phyloP scores from a whole-genome alignment of 2,113 vertebrate species.

The Pollimyrus isidori region DNA sequence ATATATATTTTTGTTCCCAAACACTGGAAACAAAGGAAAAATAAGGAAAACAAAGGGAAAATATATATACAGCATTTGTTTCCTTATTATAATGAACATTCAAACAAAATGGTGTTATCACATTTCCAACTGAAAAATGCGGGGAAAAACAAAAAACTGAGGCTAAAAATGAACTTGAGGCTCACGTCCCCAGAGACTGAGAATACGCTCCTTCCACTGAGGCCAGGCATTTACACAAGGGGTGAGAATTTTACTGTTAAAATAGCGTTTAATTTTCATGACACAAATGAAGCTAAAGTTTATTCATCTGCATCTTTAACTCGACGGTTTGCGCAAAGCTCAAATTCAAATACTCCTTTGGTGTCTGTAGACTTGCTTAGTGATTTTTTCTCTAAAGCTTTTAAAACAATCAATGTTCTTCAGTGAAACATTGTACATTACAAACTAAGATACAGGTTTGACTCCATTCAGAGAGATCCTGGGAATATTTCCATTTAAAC shows the following conservation, averaged over 20 bases:
- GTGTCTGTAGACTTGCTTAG: constrained; percentile 30
- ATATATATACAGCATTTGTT: constrained; percentile 67
- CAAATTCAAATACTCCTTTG: constrained; percentile 39
- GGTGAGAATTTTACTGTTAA: constrained; percentile 18
- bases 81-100: constrained; percentile 61
- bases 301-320: neutral
- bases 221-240: constrained; percentile 1
- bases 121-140: constrained; percentile 43
- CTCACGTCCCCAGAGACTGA: neutral
- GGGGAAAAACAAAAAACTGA: constrained; percentile 23
- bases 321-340: constrained; percentile 10
- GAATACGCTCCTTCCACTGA: constrained; percentile 22
- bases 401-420: constrained; percentile 7
- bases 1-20: constrained; percentile 67
- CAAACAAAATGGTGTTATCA: constrained; percentile 55
- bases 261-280: neutral
- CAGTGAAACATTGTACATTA: neutral
- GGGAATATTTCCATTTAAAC: constrained; percentile 2
- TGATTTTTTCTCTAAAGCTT: constrained; percentile 6
- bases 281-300: neutral
- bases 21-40: constrained; percentile 11
- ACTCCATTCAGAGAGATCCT: neutral
- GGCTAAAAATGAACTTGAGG: constrained; percentile 12
- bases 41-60: constrained; percentile 38
- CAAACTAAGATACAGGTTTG: neutral